Evolutionary conservation across 2,888 invertebrate genomes (phyloP), one percentile per base, ranked within the genome.

Genomic region (Lordiphosa fenestrarum): DNA sequence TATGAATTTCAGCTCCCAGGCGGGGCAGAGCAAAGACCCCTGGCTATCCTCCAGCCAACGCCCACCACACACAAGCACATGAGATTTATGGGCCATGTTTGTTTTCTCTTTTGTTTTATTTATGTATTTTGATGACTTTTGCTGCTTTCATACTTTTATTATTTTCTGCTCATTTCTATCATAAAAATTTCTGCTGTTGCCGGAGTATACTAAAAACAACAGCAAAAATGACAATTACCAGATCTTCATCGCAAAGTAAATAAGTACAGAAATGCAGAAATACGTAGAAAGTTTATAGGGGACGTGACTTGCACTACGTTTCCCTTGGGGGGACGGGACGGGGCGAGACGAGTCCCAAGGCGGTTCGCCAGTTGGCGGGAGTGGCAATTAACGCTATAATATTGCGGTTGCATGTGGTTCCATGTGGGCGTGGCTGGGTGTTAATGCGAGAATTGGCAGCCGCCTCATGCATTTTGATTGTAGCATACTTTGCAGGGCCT

Each of bases 311-410:
- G 71, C 65, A 66, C 40, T 41, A 25, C 25, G 25, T 25, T 19
- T 19, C 19, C 19, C 19, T 19, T 19, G 19, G 19, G 19, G 19
- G 2, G 19, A 19, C 19, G 21, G 15, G 15, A 44, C 56, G 21
- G 15, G 15, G 41, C 56, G 57, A 23, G 12, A 7, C 36, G 10
- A 30, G 4, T 10, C 42, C 36, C 7, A 25, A 25, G 40, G 38
- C 46, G 38, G 37, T 57, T 50, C 63, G 40, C 41, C 36, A 12
- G 35, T 46, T 36, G 52, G 1, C 33, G 10, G 9, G 30, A 10
- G 82, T 82, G 71, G 84, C 86, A 83, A 83, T 83, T 83, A 83
- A 77, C 83, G 69, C 80, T 64, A 78, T 76, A 71, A 84, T 84
- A 78, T 71, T 78, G 83, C 66, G 72, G 67, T 68, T 73, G 67